Evolutionary conservation across 2,113 vertebrate genomes (phyloP).

Genomic region (Okapia johnstoni): DNA sequence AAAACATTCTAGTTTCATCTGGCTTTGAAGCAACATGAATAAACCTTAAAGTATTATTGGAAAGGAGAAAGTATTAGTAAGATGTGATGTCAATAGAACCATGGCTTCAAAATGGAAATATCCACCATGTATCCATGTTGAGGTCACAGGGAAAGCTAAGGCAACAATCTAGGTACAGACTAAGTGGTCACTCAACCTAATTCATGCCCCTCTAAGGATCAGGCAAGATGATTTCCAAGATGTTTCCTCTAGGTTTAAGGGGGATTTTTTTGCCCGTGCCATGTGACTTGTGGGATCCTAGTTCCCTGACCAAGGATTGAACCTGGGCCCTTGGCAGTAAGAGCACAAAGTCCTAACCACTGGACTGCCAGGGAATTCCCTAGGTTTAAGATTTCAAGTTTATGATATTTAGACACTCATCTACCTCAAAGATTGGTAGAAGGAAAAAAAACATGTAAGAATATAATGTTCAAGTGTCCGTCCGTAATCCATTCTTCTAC

Average conservation of each 20-base stretch:
- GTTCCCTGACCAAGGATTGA: background rate
- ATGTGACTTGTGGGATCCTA: background rate
- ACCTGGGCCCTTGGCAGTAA: background rate
- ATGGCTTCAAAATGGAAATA: background rate
- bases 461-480: background rate
- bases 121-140: background rate
- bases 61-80: background rate
- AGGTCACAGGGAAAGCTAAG: background rate
- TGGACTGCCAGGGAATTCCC: background rate
- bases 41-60: background rate
- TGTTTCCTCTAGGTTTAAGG: background rate
- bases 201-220: background rate
- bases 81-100: background rate
- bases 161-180: background rate
- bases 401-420: background rate
- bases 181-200: background rate
- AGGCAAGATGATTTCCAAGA: background rate
- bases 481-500: background rate
- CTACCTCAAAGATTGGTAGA: background rate
- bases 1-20: background rate
- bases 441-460: background rate
- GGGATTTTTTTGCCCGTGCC: fast-evolving
- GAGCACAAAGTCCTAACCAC: background rate
- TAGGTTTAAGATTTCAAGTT: background rate
- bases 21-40: slow-evolving; percentile 1